Conservation (phyloP, 2,113 vertebrate genomes). For the Nannospalax galili region DNA sequence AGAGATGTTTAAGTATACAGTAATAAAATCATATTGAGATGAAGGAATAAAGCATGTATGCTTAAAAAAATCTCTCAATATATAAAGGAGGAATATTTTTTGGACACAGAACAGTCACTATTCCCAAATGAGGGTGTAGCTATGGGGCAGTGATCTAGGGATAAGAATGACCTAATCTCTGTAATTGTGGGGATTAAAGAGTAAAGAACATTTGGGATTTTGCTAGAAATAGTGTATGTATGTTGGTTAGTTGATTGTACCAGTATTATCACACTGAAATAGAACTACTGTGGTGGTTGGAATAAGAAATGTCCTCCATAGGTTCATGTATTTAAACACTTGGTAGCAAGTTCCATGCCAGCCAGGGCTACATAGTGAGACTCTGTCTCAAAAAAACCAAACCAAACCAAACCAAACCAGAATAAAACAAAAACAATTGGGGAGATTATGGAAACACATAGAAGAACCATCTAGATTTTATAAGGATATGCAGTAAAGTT, state of each 20-base stretch:
- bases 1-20: background rate
- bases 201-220: too few relatives aligned
- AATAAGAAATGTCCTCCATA: too few relatives aligned
- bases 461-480: background rate
- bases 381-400: background rate
- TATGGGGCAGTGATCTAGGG: too few relatives aligned
- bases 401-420: background rate
- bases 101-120: background rate
- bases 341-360: background rate
- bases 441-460: background rate
- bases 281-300: too few relatives aligned
- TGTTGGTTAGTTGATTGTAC: too few relatives aligned
- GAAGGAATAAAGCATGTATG: background rate
- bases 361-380: too few relatives aligned
- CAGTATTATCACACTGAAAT: too few relatives aligned
- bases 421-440: background rate
- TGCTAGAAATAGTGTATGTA: too few relatives aligned
- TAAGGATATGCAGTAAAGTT: background rate
- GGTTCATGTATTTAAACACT: too few relatives aligned
- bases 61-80: background rate
- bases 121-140: too few relatives aligned
- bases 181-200: too few relatives aligned
- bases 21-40: background rate
- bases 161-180: too few relatives aligned
- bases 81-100: background rate